These are phyloP conservation scores for Sclerodermus sp. DNA, from an alignment of 2,888 invertebrate genomes.

Conservation along the genomic window DNA sequence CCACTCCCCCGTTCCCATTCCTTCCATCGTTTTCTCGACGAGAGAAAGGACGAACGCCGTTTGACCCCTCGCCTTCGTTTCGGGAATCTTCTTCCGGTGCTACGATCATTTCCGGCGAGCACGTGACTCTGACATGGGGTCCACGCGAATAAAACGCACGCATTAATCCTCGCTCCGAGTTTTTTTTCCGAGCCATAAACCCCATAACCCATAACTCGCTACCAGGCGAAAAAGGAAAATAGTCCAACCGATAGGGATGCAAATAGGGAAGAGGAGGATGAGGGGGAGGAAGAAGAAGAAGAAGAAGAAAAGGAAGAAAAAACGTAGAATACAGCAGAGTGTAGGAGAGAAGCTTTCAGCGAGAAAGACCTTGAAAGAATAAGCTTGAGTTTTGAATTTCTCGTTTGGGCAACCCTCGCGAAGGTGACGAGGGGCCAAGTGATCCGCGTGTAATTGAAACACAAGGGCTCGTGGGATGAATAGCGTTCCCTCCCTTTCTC, in stretches of 20 bases:
- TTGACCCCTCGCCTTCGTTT: slow-evolving; percentile 1
- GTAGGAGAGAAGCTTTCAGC: too few species aligned
- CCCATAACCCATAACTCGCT: too few species aligned
- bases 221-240: too few species aligned
- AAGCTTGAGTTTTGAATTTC: too few species aligned
- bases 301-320: too few species aligned
- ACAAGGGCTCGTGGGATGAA: slow-evolving; percentile 26
- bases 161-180: slow-evolving; percentile 9
- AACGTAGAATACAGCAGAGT: too few species aligned
- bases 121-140: slow-evolving; percentile 24
- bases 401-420: slow-evolving; percentile 10
- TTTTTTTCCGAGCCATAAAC: slow-evolving; percentile 17
- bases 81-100: slow-evolving; percentile 28
- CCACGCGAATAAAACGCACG: background rate
- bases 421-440: slow-evolving; percentile 17
- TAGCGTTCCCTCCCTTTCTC: too few species aligned
- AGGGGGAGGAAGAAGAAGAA: too few species aligned
- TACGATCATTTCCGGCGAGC: slow-evolving; percentile 33
- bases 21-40: too few species aligned
- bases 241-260: too few species aligned
- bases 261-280: slow-evolving; percentile 1
- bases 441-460: slow-evolving; percentile 26
- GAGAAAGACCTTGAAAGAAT: too few species aligned
- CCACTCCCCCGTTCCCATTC: too few species aligned
- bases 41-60: background rate